These are phyloP conservation scores for Clostera curtula DNA, from an alignment of 2,888 invertebrate genomes.

Conservation along the genomic window DNA sequence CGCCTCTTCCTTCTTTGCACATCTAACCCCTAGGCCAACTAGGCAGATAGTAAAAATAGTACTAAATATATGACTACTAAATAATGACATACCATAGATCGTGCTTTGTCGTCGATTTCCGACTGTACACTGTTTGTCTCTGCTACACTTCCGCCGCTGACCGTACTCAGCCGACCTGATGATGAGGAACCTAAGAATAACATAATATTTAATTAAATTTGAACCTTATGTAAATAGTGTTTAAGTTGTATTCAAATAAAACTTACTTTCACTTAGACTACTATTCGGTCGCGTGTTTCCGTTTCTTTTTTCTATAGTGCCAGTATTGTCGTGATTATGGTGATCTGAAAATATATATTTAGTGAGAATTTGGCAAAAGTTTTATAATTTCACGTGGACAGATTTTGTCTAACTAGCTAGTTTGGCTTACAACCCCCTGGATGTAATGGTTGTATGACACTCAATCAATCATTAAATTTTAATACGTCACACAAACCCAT, in stretches of 20 bases:
- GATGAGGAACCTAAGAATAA: constrained; percentile 80
- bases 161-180: constrained; percentile 87
- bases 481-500: no score
- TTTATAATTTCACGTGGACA: no score
- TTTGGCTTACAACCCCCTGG: no score
- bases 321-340: constrained; percentile 37
- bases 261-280: constrained; percentile 67
- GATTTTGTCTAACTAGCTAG: no score
- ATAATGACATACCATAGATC: constrained; percentile 53
- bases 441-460: no score
- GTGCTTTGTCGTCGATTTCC: constrained; percentile 83
- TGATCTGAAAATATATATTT: constrained; percentile 37
- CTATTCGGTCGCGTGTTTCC: constrained; percentile 65
- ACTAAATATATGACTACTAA: background rate
- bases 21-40: no score
- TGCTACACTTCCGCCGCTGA: constrained; percentile 86
- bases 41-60: no score
- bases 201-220: background rate
- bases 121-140: constrained; percentile 89
- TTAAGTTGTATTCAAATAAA: background rate
- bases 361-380: background rate
- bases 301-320: constrained; percentile 61
- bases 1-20: no score
- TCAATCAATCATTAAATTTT: no score
- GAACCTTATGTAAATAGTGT: background rate